These are phyloP conservation scores for Pseudocheirus occidentalis DNA, from an alignment of 2,797 vertebrate species.

Conservation along the genomic window DNA sequence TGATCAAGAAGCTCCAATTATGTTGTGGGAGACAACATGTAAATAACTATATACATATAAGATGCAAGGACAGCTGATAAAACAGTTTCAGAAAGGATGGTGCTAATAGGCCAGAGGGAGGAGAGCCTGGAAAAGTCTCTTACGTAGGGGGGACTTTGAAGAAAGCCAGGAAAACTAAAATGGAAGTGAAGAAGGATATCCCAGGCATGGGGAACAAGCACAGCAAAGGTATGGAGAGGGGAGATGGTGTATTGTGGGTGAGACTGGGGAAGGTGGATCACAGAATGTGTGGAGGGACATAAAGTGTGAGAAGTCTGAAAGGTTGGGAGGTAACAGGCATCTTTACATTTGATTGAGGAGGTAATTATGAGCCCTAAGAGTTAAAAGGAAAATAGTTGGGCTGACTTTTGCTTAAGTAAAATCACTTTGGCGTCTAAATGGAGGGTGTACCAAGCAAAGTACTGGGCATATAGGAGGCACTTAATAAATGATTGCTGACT, in stretches of 20 bases:
- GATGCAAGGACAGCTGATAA: background rate
- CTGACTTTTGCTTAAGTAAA: background rate
- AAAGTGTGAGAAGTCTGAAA: background rate
- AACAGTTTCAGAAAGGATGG: background rate
- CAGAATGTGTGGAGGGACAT: background rate
- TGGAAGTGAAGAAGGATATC: background rate
- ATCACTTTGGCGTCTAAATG: background rate
- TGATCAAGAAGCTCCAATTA: background rate
- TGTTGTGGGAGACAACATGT: too few relatives aligned
- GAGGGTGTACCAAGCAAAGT: background rate
- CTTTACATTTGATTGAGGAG: background rate
- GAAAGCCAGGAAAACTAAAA: background rate
- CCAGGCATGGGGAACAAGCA: background rate
- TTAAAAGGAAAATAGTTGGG: background rate
- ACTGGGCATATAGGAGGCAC: background rate
- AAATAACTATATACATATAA: too few relatives aligned
- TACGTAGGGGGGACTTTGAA: background rate
- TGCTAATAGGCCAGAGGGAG: too few relatives aligned
- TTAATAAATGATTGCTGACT: background rate
- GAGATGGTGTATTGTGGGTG: background rate
- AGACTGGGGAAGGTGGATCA: background rate
- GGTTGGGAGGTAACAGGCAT: background rate
- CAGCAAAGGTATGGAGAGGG: background rate
- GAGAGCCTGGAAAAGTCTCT: background rate
- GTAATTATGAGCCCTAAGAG: background rate